Conservation (phyloP, 2,113 vertebrate genomes). For the Balaeniceps rex region DNA sequence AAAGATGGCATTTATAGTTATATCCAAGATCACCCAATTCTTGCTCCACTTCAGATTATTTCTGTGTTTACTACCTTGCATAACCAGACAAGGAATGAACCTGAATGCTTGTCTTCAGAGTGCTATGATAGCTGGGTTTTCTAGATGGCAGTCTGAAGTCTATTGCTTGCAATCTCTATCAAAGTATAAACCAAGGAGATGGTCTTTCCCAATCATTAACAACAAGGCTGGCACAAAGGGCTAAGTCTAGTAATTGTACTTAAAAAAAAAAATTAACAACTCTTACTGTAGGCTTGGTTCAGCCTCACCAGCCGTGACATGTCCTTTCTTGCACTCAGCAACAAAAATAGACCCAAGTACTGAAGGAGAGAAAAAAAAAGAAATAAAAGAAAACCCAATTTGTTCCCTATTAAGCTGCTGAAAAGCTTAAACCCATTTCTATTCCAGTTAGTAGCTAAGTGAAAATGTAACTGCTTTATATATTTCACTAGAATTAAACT, state of each 20-base stretch:
- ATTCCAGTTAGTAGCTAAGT: constrained; percentile 76
- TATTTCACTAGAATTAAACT: constrained; percentile 87
- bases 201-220: constrained; percentile 73
- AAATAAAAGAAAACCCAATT: constrained; percentile 58
- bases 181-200: constrained; percentile 69
- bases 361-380: not conserved
- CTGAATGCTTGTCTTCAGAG: not conserved
- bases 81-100: not conserved
- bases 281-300: constrained; percentile 26
- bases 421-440: constrained; percentile 69
- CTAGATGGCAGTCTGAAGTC: constrained; percentile 42
- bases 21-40: not conserved
- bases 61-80: not conserved
- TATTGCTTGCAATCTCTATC: constrained; percentile 49
- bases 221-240: constrained; percentile 55
- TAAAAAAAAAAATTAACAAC: constrained; percentile 18
- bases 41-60: not conserved
- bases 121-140: constrained; percentile 9
- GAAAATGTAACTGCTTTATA: constrained; percentile 85
- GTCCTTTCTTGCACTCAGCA: constrained; percentile 33
- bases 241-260: constrained; percentile 62
- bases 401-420: constrained; percentile 66
- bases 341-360: constrained; percentile 25
- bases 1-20: not conserved
- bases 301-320: constrained; percentile 8